Evolutionary conservation across 64 coral and sea anemone genomes (phyloP), one percentile per base, ranked within the genome.

Genomic region (Stylophora pistillata): DNA sequence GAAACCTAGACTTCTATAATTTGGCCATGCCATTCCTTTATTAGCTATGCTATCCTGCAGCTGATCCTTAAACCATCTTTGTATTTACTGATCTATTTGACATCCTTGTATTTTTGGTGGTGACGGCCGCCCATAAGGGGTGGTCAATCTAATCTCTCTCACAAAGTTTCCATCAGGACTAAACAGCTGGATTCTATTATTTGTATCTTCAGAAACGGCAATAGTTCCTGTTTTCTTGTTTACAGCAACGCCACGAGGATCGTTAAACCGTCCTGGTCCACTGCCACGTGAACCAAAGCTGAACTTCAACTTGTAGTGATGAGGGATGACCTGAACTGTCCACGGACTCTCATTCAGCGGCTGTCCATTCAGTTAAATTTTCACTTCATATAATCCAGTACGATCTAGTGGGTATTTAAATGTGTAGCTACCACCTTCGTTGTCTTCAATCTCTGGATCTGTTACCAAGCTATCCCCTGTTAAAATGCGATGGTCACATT

Each of bases 131-230:
- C n/a, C n/a, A n/a, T n/a, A n/a, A n/a, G n/a, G n/a, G n/a, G n/a
- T n/a, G n/a, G n/a, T n/a, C n/a, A n/a, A n/a, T 33, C 9, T 7
- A 37, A 88, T 74, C 72, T 88, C 86, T 62, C 72, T 32, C 11
- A 88, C 1, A 15, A 59, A 73, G 13, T 76, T 52, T 25, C 86
- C 86, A 74, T 88, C 56, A 60, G 31, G 34, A 33, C 23, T 25
- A 61, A 88, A 88, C 25, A 88, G 33, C 71, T 88, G 55, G 9
- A 88, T 41, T 61, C 86, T 53, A 1, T 86, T 54, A n/a, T 63
- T 76, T 4, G 47, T 32, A 6, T 11, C 33, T 10, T 88, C 86
- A 37, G 55, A 30, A 1, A 75, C 58, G 34, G 73, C 86, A 34
- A 88, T 74, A 10, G 56, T 74, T 47, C 73, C 32, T 41, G 27